These are phyloP conservation scores for Albula glossodonta DNA, from an alignment of 2,113 vertebrate species.

Conservation along the genomic window DNA sequence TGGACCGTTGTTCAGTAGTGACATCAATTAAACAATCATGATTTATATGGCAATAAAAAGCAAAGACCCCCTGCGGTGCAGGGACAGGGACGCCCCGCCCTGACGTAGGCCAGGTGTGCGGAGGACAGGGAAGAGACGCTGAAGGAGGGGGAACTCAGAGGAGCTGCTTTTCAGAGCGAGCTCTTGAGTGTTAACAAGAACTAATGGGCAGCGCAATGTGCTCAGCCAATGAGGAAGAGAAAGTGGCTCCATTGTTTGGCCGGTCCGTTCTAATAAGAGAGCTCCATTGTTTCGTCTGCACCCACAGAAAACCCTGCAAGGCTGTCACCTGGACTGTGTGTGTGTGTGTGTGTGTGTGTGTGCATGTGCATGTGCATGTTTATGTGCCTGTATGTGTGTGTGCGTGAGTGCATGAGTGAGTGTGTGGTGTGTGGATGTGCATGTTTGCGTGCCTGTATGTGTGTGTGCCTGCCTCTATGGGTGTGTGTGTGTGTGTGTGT, in stretches of 20 bases:
- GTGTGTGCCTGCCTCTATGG: too few relatives aligned
- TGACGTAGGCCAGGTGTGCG: neutral
- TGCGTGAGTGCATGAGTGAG: too few relatives aligned
- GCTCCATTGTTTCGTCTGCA: conserved; percentile 31
- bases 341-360: neutral
- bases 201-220: conserved; percentile 11
- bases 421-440: neutral
- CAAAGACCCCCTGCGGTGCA: neutral
- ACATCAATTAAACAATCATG: neutral
- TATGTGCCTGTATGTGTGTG: neutral
- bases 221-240: conserved; percentile 20
- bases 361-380: neutral
- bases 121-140: neutral
- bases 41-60: neutral
- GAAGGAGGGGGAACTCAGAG: neutral
- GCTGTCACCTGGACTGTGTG: conserved; percentile 29
- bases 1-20: neutral
- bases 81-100: neutral
- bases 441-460: neutral
- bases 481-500: too few relatives aligned
- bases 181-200: conserved; percentile 22
- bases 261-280: neutral
- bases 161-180: neutral
- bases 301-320: conserved; percentile 11
- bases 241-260: conserved; percentile 34